phyloP scores from a whole-genome alignment of 2,113 vertebrate genomes.

The Poeciliopsis turrubarensis region DNA sequence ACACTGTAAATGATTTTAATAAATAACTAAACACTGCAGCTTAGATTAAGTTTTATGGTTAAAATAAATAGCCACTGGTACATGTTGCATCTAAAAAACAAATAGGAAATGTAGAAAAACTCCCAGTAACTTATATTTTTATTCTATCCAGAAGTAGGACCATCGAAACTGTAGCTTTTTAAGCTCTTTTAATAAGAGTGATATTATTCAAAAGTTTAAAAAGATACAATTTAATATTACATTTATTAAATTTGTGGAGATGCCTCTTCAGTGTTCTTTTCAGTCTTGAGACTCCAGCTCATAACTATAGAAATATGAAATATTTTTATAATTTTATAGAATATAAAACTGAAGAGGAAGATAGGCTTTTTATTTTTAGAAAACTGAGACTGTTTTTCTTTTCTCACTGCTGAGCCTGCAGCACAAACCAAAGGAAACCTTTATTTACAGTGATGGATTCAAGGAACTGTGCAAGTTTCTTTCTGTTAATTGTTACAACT shows the following conservation, averaged over 20 bases:
- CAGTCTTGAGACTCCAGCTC: not conserved
- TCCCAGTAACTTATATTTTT: not conserved
- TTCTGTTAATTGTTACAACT: not conserved
- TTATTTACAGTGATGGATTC: not conserved
- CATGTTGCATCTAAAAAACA: too few relatives aligned
- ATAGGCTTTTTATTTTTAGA: conserved; percentile 15
- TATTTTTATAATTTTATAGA: too few relatives aligned
- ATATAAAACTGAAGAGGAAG: too few relatives aligned
- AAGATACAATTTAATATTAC: conserved; percentile 6
- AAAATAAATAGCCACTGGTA: too few relatives aligned
- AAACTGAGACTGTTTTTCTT: conserved; percentile 32
- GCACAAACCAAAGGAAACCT: conserved; percentile 33
- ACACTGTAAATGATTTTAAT: too few relatives aligned
- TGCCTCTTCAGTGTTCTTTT: conserved; percentile 1
- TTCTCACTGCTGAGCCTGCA: conserved; percentile 49
- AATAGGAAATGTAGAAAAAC: too few relatives aligned
- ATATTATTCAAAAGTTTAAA: not conserved
- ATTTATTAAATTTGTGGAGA: conserved; percentile 2
- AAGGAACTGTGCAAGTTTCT: not conserved
- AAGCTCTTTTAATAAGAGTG: not conserved
- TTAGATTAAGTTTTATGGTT: too few relatives aligned
- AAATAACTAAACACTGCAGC: too few relatives aligned
- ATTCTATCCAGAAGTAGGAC: not conserved
- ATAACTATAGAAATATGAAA: not conserved
- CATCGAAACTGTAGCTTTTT: not conserved